Percentiles rank a stretch among this genome's conserved stretches.
Evolutionary conservation across 1,140 invertebrate genomes (phyloP).

Genomic region (Apis mellifera): Amel_HAv3.1 CM009945.2:2933001-2933500

Average conservation of each 20-base stretch:
- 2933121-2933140: slow-evolving; percentile 23
- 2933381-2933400: slow-evolving; percentile 11
- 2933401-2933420: background rate
- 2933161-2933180: background rate
- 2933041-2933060: background rate
- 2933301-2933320: slow-evolving; percentile 1
- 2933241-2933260: background rate
- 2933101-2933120: background rate
- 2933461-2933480: too few species aligned
- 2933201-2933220: too few species aligned
- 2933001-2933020: background rate
- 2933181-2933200: too few species aligned
- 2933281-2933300: background rate
- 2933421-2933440: too few species aligned
- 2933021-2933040: background rate
- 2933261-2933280: background rate
- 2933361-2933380: background rate
- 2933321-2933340: background rate
- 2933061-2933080: background rate
- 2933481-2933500: too few species aligned
- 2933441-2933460: too few species aligned
- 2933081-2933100: slow-evolving; percentile 18
- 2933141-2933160: slow-evolving; percentile 12
- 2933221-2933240: too few species aligned
- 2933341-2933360: background rate